These are phyloP conservation scores for Iguana delicatissima DNA, from an alignment of 2,797 vertebrate genomes.

Conservation along the genomic window DNA sequence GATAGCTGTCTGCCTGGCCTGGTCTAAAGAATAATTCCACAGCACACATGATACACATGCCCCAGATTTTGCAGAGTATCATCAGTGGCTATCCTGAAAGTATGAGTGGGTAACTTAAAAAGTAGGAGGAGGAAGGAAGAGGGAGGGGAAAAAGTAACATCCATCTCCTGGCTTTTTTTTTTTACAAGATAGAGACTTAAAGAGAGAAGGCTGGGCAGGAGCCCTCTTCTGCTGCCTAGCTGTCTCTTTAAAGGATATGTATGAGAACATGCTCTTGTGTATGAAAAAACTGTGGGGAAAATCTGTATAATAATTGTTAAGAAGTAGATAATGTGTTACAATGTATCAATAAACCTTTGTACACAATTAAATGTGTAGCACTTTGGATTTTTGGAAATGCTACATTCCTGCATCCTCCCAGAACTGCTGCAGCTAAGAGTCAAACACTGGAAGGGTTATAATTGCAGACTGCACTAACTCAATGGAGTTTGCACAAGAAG, in stretches of 20 bases:
- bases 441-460: background rate
- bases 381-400: background rate
- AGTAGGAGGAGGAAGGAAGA: no score
- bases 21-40: background rate
- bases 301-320: constrained; percentile 20
- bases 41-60: background rate
- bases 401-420: background rate
- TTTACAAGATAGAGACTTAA: background rate
- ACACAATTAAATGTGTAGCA: constrained; percentile 10
- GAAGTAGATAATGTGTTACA: background rate
- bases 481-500: background rate
- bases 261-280: background rate
- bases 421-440: no score
- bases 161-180: background rate
- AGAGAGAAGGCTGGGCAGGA: background rate
- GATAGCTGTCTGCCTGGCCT: background rate
- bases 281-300: constrained; percentile 3
- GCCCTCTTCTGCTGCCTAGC: background rate
- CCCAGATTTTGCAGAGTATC: background rate
- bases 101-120: background rate
- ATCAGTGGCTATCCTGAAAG: background rate
- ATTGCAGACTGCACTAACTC: background rate
- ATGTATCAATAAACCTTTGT: constrained; percentile 32
- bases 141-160: no score
- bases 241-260: background rate